These are phyloP conservation scores for Corythornis cristatus DNA, from an alignment of 2,113 vertebrate species.

Conservation along the genomic window DNA sequence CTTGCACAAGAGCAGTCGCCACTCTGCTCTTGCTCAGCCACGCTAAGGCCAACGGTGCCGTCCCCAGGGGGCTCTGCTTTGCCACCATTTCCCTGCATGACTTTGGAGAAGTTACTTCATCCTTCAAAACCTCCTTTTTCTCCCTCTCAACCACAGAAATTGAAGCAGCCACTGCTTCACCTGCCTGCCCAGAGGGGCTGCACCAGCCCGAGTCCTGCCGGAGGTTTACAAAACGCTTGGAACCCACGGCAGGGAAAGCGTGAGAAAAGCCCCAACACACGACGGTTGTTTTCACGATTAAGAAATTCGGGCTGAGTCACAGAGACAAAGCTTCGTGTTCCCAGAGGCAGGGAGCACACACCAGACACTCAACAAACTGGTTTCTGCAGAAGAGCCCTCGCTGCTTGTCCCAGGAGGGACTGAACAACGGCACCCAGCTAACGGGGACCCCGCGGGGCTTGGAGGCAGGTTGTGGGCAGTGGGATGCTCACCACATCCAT, in stretches of 20 bases:
- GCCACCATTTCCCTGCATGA: fast-evolving
- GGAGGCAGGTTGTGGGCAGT: background rate
- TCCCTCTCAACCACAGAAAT: fast-evolving
- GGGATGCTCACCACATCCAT: background rate
- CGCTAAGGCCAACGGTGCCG: fast-evolving
- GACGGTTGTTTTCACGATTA: background rate
- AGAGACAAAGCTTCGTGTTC: background rate
- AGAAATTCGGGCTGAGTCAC: constrained; percentile 40
- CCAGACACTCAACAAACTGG: background rate
- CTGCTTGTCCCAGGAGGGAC: background rate
- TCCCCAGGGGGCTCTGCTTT: fast-evolving
- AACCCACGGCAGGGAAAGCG: background rate
- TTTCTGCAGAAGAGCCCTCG: background rate
- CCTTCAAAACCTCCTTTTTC: background rate
- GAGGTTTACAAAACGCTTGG: background rate
- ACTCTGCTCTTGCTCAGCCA: background rate
- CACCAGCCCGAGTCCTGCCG: background rate
- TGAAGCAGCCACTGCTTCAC: fast-evolving
- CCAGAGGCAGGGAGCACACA: background rate
- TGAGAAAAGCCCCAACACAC: background rate
- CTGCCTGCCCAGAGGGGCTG: background rate
- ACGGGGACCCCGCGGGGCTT: background rate
- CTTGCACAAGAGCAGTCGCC: background rate
- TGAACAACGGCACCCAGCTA: fast-evolving
- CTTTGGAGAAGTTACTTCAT: fast-evolving